Percentiles rank a stretch among this genome's conserved stretches.
These are phyloP conservation scores for Drosophila longiperda DNA, from an alignment of 2,888 invertebrate species.

Conservation along the genomic window DNA sequence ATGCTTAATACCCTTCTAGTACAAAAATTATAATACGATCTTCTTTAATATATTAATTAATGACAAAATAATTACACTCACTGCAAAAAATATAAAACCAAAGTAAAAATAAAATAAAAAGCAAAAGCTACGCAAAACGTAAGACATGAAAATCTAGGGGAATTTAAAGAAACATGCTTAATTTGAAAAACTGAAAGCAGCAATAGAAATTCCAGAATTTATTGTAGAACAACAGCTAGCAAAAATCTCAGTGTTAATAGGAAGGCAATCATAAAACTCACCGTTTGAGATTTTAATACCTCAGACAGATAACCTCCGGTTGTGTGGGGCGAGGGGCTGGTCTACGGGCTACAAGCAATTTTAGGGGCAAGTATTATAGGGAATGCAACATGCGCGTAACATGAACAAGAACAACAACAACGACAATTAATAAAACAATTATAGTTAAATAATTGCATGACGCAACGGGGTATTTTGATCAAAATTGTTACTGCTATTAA, in stretches of 20 bases:
- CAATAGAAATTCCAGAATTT: neutral
- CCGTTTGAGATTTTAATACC: constrained; percentile 14
- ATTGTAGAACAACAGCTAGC: neutral
- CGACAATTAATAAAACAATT: constrained; percentile 11
- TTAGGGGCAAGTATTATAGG: constrained; percentile 27
- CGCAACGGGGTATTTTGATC: neutral
- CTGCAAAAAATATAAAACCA: neutral
- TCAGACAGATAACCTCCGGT: constrained; percentile 21
- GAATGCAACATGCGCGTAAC: constrained; percentile 47
- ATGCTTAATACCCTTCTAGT: neutral
- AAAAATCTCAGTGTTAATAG: neutral
- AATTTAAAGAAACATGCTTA: neutral
- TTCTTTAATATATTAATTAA: neutral
- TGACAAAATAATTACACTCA: constrained; percentile 1
- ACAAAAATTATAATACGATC: neutral
- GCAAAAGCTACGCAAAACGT: neutral
- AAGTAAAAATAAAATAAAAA: neutral
- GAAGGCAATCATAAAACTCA: constrained; percentile 6
- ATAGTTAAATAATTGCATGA: constrained; percentile 28
- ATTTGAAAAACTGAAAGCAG: neutral
- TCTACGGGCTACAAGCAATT: constrained; percentile 1
- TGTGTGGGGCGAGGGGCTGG: neutral
- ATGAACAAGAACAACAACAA: constrained; percentile 28
- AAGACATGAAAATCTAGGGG: neutral
- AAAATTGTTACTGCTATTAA: neutral